phyloP scores from a whole-genome alignment of 2,797 vertebrate genomes.

The Cossypha niveicapilla region DNA sequence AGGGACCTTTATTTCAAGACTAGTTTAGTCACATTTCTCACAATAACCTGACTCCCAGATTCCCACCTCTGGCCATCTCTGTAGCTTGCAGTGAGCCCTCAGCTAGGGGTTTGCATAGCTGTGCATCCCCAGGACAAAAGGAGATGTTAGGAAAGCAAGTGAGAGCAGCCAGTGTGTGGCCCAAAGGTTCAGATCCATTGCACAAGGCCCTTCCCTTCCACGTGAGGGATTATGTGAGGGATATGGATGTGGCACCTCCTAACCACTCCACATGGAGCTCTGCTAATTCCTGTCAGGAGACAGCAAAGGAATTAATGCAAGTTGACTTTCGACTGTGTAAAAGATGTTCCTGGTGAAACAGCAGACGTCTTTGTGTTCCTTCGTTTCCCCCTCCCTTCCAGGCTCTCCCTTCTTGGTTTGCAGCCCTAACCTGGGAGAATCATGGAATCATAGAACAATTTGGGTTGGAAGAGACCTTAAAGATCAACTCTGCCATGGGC shows the following conservation, averaged over 20 bases:
- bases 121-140: not conserved
- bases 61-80: not conserved
- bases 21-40: not conserved
- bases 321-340: not conserved
- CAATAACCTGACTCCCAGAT: not conserved
- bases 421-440: not conserved
- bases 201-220: not conserved
- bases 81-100: not conserved
- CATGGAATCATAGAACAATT: too few species aligned
- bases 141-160: not conserved
- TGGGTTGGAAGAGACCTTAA: not conserved
- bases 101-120: not conserved
- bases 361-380: not conserved
- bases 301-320: not conserved
- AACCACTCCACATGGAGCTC: not conserved
- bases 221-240: not conserved
- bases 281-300: conserved; percentile 12
- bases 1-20: not conserved
- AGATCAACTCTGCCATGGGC: not conserved
- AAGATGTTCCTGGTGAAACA: not conserved
- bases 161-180: not conserved
- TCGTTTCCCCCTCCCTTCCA: not conserved
- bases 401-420: not conserved
- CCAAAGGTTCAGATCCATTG: not conserved
- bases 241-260: not conserved